Base-by-base conservation (phyloP, 2,113 vertebrate genomes). In the Alouatta palliata region DNA sequence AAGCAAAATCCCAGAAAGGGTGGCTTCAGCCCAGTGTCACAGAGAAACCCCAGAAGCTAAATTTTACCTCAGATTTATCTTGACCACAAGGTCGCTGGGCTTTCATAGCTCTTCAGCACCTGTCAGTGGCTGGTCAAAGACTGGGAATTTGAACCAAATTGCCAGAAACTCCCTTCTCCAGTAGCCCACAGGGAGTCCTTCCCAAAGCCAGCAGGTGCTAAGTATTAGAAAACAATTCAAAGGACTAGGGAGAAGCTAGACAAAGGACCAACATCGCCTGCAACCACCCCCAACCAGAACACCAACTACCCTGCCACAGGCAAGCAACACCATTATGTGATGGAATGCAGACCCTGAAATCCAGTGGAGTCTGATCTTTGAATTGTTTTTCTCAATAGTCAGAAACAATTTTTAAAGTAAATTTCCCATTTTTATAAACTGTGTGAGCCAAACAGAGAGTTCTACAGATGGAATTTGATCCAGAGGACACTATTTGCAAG, bases 251-350 rank as follows among this genome's bases (percentile, higher is more conserved):
- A 5, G 16, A 8, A 0, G 35, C 17, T n/a, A 8, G 19, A 5
- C 8, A 71, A 75, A 82, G n/a, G 49, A 47, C 4, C 0, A 25
- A 45, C n/a, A 27, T 2, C 1, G 76, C 23, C 43, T 54, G 54
- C n/a, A n/a, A 19, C 19, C n/a, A 27, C 32, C 17, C 30, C 37
- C 30, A 2, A 76, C 16, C 21, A 21, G 49, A 30, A 70, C 0
- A 23, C 43, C n/a, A n/a, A 30, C 20, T 17, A 52, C 35, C n/a
- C 9, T 2, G 2, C 70, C 13, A 37, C 21, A 37, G 68, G 20
- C 30, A 21, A 2, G 1, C 14, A 12, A 12, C 0, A 19, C 17
- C 25, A 32, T 9, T 4, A 27, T 0, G 5, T 19, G 10, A 35
- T 5, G 5, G 17, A 32, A 84, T 1, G 20, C n/a, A 49, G 47